Evolutionary conservation across 2,797 vertebrate species (phyloP).

Genomic region (Enteromius afrohamiltoni): DNA sequence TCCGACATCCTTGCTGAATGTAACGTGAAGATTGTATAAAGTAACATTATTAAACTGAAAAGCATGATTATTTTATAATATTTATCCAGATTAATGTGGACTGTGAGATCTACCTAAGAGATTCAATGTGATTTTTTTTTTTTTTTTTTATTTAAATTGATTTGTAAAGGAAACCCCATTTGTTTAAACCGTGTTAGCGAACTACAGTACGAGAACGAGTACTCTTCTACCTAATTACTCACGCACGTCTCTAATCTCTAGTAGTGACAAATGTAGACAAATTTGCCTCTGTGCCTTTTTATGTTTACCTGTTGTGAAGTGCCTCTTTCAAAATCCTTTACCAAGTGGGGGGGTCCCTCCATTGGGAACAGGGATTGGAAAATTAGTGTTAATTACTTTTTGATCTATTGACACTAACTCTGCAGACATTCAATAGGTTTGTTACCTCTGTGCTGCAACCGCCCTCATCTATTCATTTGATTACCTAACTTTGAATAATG

Average conservation of each 20-base stretch:
- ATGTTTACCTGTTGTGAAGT: conserved; percentile 32
- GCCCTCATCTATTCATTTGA: conserved; percentile 51
- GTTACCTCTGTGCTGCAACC: conserved; percentile 43
- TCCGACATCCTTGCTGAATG: not conserved
- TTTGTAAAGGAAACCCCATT: not conserved
- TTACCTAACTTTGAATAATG: conserved; percentile 50
- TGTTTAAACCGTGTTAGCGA: not conserved
- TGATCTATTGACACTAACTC: conserved; percentile 50
- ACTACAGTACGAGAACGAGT: not conserved
- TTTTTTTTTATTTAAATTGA: too few relatives aligned
- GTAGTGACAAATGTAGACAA: conserved; percentile 6
- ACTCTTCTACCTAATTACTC: not conserved
- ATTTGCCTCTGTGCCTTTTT: conserved; percentile 26
- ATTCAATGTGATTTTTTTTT: not conserved
- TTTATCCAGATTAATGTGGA: not conserved
- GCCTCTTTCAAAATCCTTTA: conserved; percentile 32
- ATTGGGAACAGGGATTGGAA: conserved; percentile 42
- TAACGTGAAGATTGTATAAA: not conserved
- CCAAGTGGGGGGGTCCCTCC: not conserved
- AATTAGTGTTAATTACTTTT: conserved; percentile 54
- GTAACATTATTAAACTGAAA: not conserved
- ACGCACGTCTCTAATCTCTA: not conserved
- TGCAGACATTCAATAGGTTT: conserved; percentile 51
- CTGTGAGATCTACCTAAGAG: not conserved
- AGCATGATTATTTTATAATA: not conserved